Evolutionary conservation across 2,888 invertebrate species (phyloP).

Genomic region (Drosophila gaucha): DNA sequence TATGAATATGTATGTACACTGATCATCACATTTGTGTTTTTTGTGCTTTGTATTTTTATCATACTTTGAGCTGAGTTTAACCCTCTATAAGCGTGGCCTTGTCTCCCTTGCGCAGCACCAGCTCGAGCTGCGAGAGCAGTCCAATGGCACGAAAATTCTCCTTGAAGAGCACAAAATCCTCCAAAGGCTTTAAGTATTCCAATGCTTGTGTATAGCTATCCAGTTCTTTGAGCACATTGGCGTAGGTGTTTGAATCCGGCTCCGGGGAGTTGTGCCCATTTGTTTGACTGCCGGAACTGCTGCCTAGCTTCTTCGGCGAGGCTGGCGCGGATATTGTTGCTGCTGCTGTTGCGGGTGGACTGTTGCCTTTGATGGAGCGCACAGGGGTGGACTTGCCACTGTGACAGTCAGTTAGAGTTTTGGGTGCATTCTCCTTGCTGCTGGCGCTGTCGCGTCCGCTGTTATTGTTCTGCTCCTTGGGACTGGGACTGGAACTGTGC

Average conservation of each 20-base stretch:
- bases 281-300: constrained; percentile 44
- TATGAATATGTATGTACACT: constrained; percentile 49
- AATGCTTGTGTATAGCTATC: constrained; percentile 79
- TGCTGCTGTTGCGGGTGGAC: constrained; percentile 31
- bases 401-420: constrained; percentile 36
- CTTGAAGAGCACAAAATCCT: constrained; percentile 82
- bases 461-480: constrained; percentile 66
- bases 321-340: constrained; percentile 41
- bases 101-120: constrained; percentile 77
- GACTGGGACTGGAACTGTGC: constrained; percentile 33
- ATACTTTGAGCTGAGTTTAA: constrained; percentile 18
- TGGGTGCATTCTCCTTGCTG: constrained; percentile 68
- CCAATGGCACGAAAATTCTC: constrained; percentile 83
- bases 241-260: constrained; percentile 24
- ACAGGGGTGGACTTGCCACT: constrained; percentile 67
- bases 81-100: constrained; percentile 69
- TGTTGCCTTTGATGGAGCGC: constrained; percentile 35
- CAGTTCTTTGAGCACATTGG: constrained; percentile 62
- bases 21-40: constrained; percentile 74
- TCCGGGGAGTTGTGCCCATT: constrained; percentile 63
- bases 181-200: constrained; percentile 81
- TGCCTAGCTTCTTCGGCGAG: constrained; percentile 59
- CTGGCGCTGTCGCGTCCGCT: constrained; percentile 67
- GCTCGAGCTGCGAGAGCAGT: constrained; percentile 80
- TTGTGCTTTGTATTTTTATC: constrained; percentile 3